Evolutionary conservation across 1,140 invertebrate genomes (phyloP), one percentile per base, ranked within the genome.

Genomic region (Metaphire vulgaris): DNA sequence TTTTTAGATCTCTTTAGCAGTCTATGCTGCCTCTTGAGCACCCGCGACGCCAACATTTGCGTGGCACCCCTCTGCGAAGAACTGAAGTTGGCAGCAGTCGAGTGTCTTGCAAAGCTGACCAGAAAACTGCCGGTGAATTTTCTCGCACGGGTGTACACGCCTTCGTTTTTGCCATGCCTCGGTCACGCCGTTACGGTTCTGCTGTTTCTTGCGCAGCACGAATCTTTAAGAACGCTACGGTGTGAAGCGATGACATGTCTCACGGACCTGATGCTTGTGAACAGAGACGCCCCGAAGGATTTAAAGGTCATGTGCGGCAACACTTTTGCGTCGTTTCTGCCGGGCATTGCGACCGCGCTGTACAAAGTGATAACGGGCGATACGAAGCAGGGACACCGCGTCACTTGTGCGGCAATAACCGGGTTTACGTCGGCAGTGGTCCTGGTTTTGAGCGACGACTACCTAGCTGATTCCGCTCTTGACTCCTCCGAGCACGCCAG

Each of bases 291-390:
- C 29, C 26, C n/a, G 29, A 32, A 71, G 69, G 33, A 31, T 69
- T 78, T 80, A 65, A 77, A 74, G 67, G 74, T 74, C 1, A 78
- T 79, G 34, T 71, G 81, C n/a, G 83, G 83, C 0, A 79, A 81
- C 64, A 77, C 80, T 2, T 83, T 84, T 80, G 82, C 83, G 15
- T 83, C 81, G 21, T 83, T 84, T 68, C 76, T 85, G 33, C 84
- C 84, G 76, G 82, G 84, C 12, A 81, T 85, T 33, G 80, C 82
- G 6, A 82, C 81, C 26, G 80, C 80, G 1, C 73, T 83, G 70
- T 77, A 79, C 74, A 79, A 79, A 34, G 76, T 85, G 2, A 80
- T 83, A 14, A 83, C 80, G 30, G 83, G 83, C 16, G 82, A 83
- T 72, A 71, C 78, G 0, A 83, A 82, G 69, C 84, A 85, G 76